A percentile compares a stretch with the other conserved stretches of the same genome.
phyloP scores from a whole-genome alignment of 2,797 vertebrate species.

The Anguilla marmorata region DNA sequence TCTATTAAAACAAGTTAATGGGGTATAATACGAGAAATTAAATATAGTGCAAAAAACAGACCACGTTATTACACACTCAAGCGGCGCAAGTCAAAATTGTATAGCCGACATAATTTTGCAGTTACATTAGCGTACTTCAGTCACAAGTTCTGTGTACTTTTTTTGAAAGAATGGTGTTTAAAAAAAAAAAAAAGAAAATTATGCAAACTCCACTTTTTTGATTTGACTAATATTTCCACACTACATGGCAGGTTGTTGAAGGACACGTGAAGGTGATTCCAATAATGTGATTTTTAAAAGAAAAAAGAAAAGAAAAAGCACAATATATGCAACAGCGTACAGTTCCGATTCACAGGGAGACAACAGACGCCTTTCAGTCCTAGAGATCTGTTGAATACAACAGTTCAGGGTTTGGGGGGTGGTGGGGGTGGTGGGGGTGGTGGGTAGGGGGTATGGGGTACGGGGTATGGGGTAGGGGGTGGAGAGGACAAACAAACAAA shows the following conservation, averaged over 20 bases:
- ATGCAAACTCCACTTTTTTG: slow-evolving; percentile 35
- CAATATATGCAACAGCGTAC: not conserved
- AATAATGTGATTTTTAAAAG: not conserved
- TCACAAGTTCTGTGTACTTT: slow-evolving; percentile 27
- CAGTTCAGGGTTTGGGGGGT: not conserved
- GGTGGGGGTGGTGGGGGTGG: not conserved
- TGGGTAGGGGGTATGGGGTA: not conserved
- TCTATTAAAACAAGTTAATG: slow-evolving; percentile 12
- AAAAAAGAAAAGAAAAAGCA: not conserved
- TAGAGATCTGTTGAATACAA: not conserved
- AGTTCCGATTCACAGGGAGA: not conserved
- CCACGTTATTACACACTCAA: slow-evolving; percentile 20
- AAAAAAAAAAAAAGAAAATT: not conserved
- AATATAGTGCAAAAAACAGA: slow-evolving; percentile 31
- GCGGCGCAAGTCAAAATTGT: slow-evolving; percentile 27
- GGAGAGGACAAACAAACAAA: slow-evolving; percentile 53
- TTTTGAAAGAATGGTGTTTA: slow-evolving; percentile 34
- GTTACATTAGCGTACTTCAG: slow-evolving; percentile 15
- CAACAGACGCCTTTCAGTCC: not conserved
- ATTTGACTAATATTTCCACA: slow-evolving; percentile 14
- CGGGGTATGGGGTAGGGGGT: not conserved
- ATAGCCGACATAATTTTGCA: slow-evolving; percentile 19
- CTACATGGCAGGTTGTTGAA: slow-evolving; percentile 6
- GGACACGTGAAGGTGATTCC: not conserved
- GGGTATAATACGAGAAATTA: slow-evolving; percentile 26